A percentile compares a stretch with the other conserved stretches of the same genome.
These are phyloP conservation scores for Anoplopoma fimbria DNA, from an alignment of 2,113 vertebrate species.

Conservation along the genomic window DNA sequence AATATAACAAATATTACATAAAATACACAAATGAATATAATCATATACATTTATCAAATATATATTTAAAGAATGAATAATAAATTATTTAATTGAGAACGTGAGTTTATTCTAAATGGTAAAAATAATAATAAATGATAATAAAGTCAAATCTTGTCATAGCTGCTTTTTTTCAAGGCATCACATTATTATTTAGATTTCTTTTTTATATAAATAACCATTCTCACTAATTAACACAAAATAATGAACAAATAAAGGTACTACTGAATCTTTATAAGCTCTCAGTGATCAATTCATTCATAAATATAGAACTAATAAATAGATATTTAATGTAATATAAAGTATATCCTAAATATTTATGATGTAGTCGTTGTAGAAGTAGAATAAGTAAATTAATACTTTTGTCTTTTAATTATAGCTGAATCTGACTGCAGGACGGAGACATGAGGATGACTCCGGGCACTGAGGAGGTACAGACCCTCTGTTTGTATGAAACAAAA, in stretches of 20 bases:
- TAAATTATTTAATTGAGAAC: background rate
- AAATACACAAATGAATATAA: background rate
- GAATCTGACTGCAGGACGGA: constrained; percentile 19
- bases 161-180: background rate
- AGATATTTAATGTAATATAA: background rate
- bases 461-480: constrained; percentile 41
- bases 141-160: background rate
- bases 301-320: background rate
- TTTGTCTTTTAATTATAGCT: background rate
- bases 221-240: background rate
- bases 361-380: background rate
- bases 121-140: background rate
- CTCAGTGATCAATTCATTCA: background rate
- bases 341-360: background rate
- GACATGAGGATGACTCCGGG: constrained; percentile 57
- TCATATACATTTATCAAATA: background rate
- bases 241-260: background rate
- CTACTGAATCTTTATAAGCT: background rate
- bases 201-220: background rate
- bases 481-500: too few species aligned
- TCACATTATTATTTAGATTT: background rate
- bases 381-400: background rate
- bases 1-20: background rate
- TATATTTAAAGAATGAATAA: background rate
- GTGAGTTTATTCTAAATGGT: background rate